phyloP scores from a whole-genome alignment of 2,113 vertebrate species.

The Turnix velox region DNA sequence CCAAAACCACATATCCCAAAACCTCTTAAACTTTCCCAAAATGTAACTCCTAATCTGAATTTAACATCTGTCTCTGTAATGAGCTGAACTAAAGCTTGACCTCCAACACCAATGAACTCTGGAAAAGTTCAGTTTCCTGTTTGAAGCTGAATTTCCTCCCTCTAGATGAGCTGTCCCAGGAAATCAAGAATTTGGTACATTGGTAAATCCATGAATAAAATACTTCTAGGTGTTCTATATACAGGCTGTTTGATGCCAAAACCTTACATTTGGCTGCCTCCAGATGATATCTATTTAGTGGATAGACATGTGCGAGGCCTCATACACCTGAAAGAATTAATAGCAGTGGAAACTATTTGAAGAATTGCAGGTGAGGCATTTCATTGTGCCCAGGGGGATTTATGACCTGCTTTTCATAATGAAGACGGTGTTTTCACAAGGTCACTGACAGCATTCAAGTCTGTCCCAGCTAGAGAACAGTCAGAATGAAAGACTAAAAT shows the following conservation, averaged over 20 bases:
- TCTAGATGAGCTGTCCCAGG: background rate
- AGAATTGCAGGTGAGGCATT: constrained; percentile 62
- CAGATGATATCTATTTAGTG: constrained; percentile 21
- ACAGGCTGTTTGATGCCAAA: background rate
- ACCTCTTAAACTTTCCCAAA: constrained; percentile 3
- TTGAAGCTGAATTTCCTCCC: background rate
- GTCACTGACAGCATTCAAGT: background rate
- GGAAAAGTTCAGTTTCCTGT: background rate
- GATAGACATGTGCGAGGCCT: background rate
- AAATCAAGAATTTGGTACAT: background rate
- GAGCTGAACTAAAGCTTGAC: constrained; percentile 1
- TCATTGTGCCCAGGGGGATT: constrained; percentile 42
- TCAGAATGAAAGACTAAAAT: background rate
- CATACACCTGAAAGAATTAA: constrained; percentile 27
- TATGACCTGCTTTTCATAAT: constrained; percentile 51
- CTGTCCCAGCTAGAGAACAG: background rate
- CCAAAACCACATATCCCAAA: constrained; percentile 38
- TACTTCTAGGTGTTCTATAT: background rate
- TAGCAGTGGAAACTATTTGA: constrained; percentile 62
- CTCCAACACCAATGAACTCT: background rate
- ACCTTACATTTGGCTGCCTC: background rate
- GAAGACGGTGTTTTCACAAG: constrained; percentile 23
- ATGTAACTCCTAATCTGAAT: background rate
- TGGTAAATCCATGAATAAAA: background rate
- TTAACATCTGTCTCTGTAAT: constrained; percentile 6